These are phyloP conservation scores for Lophius piscatorius DNA, from an alignment of 2,113 vertebrate genomes.

Conservation along the genomic window DNA sequence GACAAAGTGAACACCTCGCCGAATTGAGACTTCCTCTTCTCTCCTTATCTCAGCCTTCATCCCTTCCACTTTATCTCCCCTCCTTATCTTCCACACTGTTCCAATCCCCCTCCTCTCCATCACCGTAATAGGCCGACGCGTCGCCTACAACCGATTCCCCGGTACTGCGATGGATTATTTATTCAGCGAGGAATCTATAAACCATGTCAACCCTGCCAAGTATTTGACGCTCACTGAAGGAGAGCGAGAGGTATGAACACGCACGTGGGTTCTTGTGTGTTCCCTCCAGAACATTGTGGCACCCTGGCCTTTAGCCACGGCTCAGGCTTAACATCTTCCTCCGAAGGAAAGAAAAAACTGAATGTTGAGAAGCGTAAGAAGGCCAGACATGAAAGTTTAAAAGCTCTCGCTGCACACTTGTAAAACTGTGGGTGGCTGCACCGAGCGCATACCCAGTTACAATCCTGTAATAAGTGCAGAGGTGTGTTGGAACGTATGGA, in stretches of 20 bases:
- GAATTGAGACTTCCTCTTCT: slow-evolving; percentile 2
- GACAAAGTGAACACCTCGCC: slow-evolving; percentile 20
- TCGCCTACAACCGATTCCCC: slow-evolving; percentile 44
- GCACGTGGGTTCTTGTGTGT: neutral
- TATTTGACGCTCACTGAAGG: slow-evolving; percentile 31
- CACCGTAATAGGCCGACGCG: slow-evolving; percentile 33
- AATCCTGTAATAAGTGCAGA: slow-evolving; percentile 1
- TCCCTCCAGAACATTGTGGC: slow-evolving; percentile 21
- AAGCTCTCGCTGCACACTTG: slow-evolving; percentile 5
- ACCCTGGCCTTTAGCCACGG: neutral
- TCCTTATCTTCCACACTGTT: slow-evolving; percentile 21
- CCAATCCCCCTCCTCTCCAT: slow-evolving; percentile 33
- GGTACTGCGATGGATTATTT: slow-evolving; percentile 62
- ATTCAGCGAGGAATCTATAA: slow-evolving; percentile 70
- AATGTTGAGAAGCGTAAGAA: slow-evolving; percentile 13
- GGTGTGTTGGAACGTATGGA: neutral
- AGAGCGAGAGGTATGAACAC: slow-evolving; percentile 20
- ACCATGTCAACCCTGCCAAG: slow-evolving; percentile 62
- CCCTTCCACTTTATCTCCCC: slow-evolving; percentile 9
- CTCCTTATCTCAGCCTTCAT: slow-evolving; percentile 31
- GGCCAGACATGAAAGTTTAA: slow-evolving; percentile 45
- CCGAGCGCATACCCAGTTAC: neutral
- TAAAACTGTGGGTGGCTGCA: slow-evolving; percentile 4
- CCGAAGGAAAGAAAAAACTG: slow-evolving; percentile 14
- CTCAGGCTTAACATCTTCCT: slow-evolving; percentile 3